Evolutionary conservation across 30 jellyfish, hydroid and myxozoan genomes (phyloP).

Genomic region (Turritopsis rubra): DNA sequence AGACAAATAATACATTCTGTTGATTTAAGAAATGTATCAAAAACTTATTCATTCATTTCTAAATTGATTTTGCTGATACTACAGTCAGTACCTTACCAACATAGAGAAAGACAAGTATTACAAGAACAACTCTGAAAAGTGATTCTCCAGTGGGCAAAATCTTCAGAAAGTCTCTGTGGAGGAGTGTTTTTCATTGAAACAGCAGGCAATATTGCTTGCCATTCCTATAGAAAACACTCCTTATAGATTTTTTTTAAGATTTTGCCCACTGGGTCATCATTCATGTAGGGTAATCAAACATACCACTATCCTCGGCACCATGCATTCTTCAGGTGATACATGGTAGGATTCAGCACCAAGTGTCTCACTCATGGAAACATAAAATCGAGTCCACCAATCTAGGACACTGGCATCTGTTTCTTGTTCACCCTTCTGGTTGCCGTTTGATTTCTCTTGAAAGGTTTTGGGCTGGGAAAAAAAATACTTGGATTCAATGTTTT

Average conservation of each 20-base stretch:
- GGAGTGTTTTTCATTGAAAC: no score
- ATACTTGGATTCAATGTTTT: neutral
- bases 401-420: neutral
- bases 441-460: neutral
- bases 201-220: no score
- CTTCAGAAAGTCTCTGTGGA: no score
- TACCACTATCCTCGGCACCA: neutral
- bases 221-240: neutral
- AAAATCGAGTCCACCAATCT: conserved; percentile 88
- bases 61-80: no score
- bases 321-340: neutral
- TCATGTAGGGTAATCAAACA: neutral
- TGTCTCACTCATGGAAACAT: conserved; percentile 24
- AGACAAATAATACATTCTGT: no score
- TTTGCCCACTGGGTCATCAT: neutral
- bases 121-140: no score
- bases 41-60: no score
- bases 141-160: no score
- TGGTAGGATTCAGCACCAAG: neutral
- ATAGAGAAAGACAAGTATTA: no score
- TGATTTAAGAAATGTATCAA: no score
- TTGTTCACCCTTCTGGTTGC: neutral
- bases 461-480: neutral
- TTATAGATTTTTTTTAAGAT: no score
- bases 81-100: no score